These are phyloP conservation scores for Campoplex nolae DNA, from an alignment of 2,888 invertebrate genomes.

Conservation along the genomic window DNA sequence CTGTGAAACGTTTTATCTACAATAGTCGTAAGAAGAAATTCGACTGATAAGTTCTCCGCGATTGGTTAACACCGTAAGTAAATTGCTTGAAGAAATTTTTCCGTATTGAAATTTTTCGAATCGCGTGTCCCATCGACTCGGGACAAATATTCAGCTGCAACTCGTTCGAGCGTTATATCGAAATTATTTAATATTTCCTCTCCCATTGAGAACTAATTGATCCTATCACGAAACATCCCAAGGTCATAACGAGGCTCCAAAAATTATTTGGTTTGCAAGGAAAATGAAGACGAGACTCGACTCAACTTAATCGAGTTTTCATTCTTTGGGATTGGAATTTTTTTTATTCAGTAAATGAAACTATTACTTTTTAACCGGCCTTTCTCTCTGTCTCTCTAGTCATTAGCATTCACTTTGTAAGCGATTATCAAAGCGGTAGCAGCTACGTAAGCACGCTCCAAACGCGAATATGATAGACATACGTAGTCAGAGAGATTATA, in stretches of 20 bases:
- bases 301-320: neutral
- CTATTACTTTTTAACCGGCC: neutral
- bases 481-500: neutral
- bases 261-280: neutral
- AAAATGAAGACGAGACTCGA: neutral
- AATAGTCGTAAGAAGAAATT: neutral
- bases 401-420: slow-evolving; percentile 14
- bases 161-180: neutral
- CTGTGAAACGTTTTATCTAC: neutral
- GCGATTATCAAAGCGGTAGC: slow-evolving; percentile 8
- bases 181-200: neutral
- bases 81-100: neutral
- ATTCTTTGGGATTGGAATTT: neutral
- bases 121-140: too few species aligned
- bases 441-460: neutral
- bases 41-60: too few species aligned
- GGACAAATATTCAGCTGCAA: too few species aligned
- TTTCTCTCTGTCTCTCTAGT: neutral
- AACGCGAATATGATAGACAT: neutral
- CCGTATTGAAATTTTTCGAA: too few species aligned
- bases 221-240: neutral
- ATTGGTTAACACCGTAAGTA: neutral
- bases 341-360: neutral
- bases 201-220: neutral
- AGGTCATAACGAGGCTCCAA: neutral